phyloP scores from a whole-genome alignment of 2,888 invertebrate species.

The Synergus umbraculus region DNA sequence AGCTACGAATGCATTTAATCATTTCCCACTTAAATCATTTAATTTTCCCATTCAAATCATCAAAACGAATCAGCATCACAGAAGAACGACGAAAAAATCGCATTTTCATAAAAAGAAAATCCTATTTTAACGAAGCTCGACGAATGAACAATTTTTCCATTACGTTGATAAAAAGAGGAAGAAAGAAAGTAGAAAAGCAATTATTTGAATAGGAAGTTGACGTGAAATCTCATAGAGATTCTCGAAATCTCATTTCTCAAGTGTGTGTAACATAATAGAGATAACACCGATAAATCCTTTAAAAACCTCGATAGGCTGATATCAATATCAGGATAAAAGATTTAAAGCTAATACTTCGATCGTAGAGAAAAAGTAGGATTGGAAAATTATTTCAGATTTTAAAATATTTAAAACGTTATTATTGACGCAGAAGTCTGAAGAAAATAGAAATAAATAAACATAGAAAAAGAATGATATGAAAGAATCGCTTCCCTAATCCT shows the following conservation, averaged over 20 bases:
- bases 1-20: background rate
- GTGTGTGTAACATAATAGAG: background rate
- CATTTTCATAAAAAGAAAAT: background rate
- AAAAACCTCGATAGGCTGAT: background rate
- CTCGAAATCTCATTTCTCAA: background rate
- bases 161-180: background rate
- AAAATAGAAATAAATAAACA: background rate
- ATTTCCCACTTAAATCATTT: too few species aligned
- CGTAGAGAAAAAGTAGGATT: background rate
- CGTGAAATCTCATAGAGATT: background rate
- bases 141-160: background rate
- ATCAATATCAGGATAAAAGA: background rate
- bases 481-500: background rate
- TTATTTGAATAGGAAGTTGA: background rate
- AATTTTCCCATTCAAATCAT: background rate
- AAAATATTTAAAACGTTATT: too few species aligned
- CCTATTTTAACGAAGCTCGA: background rate
- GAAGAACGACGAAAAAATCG: too few species aligned
- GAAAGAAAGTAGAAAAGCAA: background rate
- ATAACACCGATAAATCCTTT: background rate
- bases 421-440: too few species aligned
- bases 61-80: too few species aligned
- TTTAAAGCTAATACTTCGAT: background rate
- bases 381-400: background rate
- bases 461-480: background rate